Evolutionary conservation across 2,113 vertebrate species (phyloP).

Genomic region (Cacatua alba): DNA sequence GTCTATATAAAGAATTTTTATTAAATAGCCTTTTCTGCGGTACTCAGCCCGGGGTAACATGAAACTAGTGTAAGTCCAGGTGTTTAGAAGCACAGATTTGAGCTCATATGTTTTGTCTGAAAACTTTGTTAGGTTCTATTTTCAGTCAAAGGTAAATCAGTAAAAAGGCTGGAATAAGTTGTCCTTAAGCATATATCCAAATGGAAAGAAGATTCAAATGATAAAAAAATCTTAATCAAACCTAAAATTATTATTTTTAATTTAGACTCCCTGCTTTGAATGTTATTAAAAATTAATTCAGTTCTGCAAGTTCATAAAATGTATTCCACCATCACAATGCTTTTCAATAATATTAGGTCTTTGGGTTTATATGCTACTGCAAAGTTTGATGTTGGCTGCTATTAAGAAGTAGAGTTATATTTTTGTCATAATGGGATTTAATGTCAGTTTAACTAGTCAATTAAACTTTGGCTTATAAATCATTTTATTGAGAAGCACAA

Average conservation of each 20-base stretch:
- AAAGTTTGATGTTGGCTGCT: neutral
- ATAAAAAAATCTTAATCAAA: neutral
- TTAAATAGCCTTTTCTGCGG: neutral
- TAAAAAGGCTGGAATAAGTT: neutral
- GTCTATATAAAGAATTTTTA: neutral
- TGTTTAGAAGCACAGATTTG: neutral
- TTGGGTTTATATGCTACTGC: neutral
- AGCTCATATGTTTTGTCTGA: neutral
- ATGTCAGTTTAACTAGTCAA: neutral
- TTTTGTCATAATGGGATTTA: neutral
- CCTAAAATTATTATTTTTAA: neutral
- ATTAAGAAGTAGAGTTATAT: neutral
- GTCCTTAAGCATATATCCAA: neutral
- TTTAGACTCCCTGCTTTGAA: neutral
- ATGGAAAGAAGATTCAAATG: neutral
- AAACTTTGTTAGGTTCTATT: neutral
- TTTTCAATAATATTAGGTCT: neutral
- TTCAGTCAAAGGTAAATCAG: neutral
- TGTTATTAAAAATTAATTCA: neutral
- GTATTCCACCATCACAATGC: neutral
- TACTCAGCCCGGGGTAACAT: neutral
- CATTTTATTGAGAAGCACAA: neutral
- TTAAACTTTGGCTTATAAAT: conserved; percentile 33
- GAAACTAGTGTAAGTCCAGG: neutral
- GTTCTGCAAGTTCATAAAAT: neutral